Base-by-base conservation (phyloP, 2,113 vertebrate genomes). In the Nyctibius bracteatus region DNA sequence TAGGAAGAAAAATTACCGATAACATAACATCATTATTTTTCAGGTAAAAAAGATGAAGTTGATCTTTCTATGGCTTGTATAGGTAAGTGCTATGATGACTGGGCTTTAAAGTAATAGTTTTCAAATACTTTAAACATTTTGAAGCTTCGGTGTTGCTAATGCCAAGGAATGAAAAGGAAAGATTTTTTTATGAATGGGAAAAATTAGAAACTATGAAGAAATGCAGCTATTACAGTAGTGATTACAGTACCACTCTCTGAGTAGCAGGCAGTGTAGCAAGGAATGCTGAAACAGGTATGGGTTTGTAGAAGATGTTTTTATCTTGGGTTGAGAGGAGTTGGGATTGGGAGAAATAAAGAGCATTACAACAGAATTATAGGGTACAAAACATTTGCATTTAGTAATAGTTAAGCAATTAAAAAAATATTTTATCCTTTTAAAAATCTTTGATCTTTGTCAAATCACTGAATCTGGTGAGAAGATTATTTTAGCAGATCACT, bases 31-130 rank as follows among this genome's bases (percentile, higher is more conserved):
- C 49, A 3, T 97, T 97, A 25, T 41, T 68, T 98, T 98, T 92
- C 93, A 98, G 98, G 12, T 94, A 61, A 68, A 92, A 97, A 98
- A 23, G 93, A 98, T 67, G 92, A 93, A 47, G 90, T 59, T n/a
- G 54, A 97, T 82, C 90, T 97, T 61, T 98, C 98, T 84, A 97
- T 98, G 98, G 97, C 92, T 62, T 58, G 54, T 83, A 73, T 97
- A 87, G 98, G 98, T 98, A 97, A 98, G 98, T 97, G 30, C 14
- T 83, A 44, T 59, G 49, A 70, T 27, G n/a, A 37, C 43, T 73
- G 27, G 59, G 59, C 30, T 87, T 81, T 72, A 65, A 62, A 62
- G 43, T 33, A 88, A 39, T 18, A 67, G 20, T n/a, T 94, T 59
- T 77, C 37, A 30, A 92, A 90, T 70, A 75, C 28, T 94, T 85